These are phyloP conservation scores for Vesta saturnalis DNA, from an alignment of 2,888 invertebrate genomes.

Conservation along the genomic window DNA sequence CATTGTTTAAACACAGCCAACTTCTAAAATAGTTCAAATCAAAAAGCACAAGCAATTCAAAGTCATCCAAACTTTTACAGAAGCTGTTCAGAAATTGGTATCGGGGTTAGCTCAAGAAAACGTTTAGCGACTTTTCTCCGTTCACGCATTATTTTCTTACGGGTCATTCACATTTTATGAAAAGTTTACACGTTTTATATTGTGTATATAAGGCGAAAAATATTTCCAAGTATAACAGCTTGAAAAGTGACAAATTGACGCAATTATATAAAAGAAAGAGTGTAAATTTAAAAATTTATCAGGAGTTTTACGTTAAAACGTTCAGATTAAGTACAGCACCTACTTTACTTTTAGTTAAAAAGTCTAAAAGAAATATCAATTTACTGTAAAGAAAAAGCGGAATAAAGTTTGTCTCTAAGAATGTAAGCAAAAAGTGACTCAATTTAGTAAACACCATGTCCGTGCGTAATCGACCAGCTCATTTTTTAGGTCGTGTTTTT, in stretches of 20 bases:
- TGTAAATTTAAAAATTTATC: no score
- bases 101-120: slow-evolving; percentile 32
- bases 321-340: no score
- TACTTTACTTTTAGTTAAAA: slow-evolving; percentile 4
- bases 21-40: slow-evolving; percentile 19
- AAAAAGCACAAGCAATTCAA: slow-evolving; percentile 30
- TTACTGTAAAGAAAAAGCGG: not conserved
- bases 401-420: slow-evolving; percentile 6
- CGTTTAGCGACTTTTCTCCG: slow-evolving; percentile 30
- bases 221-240: no score
- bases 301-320: no score
- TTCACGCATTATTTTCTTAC: slow-evolving; percentile 34
- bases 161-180: slow-evolving; percentile 33
- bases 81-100: slow-evolving; percentile 33
- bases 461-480: slow-evolving; percentile 34
- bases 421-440: slow-evolving; percentile 36
- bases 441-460: slow-evolving; percentile 36
- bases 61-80: slow-evolving; percentile 33
- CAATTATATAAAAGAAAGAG: no score
- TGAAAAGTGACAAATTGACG: no score
- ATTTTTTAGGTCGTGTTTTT: slow-evolving; percentile 38
- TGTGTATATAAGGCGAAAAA: no score
- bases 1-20: not conserved
- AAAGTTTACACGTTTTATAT: slow-evolving; percentile 27
- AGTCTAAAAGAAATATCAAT: slow-evolving; percentile 4